Evolutionary conservation across 2,888 invertebrate species (phyloP).

Genomic region (Agrotis puta): DNA sequence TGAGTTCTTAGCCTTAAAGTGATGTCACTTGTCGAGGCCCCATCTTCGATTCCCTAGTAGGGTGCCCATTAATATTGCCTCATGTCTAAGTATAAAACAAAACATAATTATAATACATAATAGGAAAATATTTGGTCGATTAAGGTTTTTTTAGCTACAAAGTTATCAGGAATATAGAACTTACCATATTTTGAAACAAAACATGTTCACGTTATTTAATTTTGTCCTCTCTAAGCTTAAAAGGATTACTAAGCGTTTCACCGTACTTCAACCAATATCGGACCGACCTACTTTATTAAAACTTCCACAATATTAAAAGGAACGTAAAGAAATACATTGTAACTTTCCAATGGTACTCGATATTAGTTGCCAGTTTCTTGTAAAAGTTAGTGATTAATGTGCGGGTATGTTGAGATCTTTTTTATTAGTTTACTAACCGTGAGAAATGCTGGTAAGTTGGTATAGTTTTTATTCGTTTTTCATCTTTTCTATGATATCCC

Average conservation of each 20-base stretch:
- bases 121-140: too few relatives aligned
- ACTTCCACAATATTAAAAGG: slow-evolving; percentile 40
- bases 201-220: neutral
- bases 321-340: slow-evolving; percentile 36
- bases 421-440: slow-evolving; percentile 18
- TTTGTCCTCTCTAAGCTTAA: neutral
- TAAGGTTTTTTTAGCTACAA: too few relatives aligned
- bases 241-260: slow-evolving; percentile 8
- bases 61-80: too few relatives aligned
- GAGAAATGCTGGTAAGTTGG: neutral
- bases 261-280: slow-evolving; percentile 13
- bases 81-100: too few relatives aligned
- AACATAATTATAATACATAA: too few relatives aligned
- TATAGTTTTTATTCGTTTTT: neutral
- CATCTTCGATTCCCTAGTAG: too few relatives aligned
- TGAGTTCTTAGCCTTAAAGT: too few relatives aligned
- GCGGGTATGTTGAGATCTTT: neutral
- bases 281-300: slow-evolving; percentile 39
- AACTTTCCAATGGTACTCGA: slow-evolving; percentile 33
- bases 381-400: slow-evolving; percentile 39
- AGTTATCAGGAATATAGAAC: neutral
- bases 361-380: slow-evolving; percentile 36
- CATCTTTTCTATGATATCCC: too few relatives aligned
- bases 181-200: neutral
- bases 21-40: too few relatives aligned